These are phyloP conservation scores for Pantelozetes paolii DNA, from an alignment of 2,888 invertebrate genomes.

Conservation along the genomic window DNA sequence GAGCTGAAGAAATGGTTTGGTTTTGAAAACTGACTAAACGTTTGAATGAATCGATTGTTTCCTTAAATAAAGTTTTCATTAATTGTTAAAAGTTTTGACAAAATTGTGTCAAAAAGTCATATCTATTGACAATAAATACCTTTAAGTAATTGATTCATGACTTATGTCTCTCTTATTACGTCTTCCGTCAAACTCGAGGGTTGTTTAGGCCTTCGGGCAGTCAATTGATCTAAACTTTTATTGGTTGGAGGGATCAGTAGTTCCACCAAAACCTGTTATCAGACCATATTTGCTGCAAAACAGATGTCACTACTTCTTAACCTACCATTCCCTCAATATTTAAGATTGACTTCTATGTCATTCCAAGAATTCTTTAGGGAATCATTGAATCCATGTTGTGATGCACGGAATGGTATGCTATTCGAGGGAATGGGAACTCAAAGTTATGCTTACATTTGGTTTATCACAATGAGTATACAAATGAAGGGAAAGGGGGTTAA, in stretches of 20 bases:
- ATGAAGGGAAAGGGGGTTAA: no score
- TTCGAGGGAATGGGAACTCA: no score
- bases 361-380: no score
- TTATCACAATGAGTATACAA: no score
- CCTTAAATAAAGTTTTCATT: background rate
- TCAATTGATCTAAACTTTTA: background rate
- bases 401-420: no score
- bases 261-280: slow-evolving; percentile 8
- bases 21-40: background rate
- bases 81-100: background rate
- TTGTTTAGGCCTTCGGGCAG: background rate
- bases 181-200: slow-evolving; percentile 16
- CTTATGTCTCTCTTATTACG: background rate
- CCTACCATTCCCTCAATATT: background rate
- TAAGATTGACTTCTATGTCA: no score
- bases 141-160: slow-evolving; percentile 15
- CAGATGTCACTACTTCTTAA: slow-evolving; percentile 27
- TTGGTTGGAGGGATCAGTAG: slow-evolving; percentile 15
- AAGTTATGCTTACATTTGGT: no score
- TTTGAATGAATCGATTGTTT: slow-evolving; percentile 13
- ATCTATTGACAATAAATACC: slow-evolving; percentile 8
- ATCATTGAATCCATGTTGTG: no score
- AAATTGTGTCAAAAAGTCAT: background rate
- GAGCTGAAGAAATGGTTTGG: background rate
- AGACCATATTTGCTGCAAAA: background rate